phyloP scores from a whole-genome alignment of 2,888 invertebrate genomes.

The Dryadula phaetusa region DNA sequence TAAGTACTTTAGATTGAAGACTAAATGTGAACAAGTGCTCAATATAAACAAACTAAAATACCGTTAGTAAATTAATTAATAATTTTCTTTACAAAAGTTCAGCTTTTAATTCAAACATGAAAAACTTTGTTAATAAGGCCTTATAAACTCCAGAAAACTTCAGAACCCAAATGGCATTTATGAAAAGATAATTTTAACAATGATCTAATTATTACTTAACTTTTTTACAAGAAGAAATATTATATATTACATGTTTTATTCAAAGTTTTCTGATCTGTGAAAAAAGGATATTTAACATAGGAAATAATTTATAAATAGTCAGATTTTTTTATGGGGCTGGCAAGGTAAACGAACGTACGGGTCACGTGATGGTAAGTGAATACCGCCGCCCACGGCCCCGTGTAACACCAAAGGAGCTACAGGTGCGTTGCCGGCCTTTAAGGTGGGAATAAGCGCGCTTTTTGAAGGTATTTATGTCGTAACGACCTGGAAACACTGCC shows the following conservation, averaged over 20 bases:
- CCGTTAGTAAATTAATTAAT: conserved; percentile 26
- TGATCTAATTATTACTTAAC: neutral
- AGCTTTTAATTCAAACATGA: conserved; percentile 9
- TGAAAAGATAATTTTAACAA: conserved; percentile 7
- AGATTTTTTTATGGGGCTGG: too few species aligned
- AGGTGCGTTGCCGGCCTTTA: too few species aligned
- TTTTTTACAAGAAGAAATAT: neutral
- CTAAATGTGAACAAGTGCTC: conserved; percentile 6
- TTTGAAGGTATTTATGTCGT: too few species aligned
- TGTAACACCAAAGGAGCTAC: too few species aligned
- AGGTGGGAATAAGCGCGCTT: too few species aligned
- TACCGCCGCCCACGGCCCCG: too few species aligned
- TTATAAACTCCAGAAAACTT: conserved; percentile 1
- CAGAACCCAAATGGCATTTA: neutral
- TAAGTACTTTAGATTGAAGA: conserved; percentile 13
- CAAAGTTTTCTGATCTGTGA: too few species aligned
- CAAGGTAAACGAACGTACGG: too few species aligned
- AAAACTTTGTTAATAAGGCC: conserved; percentile 1
- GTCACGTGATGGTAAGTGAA: too few species aligned
- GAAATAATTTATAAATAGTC: too few species aligned
- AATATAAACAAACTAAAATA: conserved; percentile 20
- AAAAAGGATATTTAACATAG: too few species aligned
- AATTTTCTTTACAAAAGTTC: conserved; percentile 7
- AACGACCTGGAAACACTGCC: too few species aligned
- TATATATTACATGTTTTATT: neutral